These are phyloP conservation scores for Philaenus spumarius DNA, from an alignment of 1,140 invertebrate species.

Conservation along the genomic window DNA sequence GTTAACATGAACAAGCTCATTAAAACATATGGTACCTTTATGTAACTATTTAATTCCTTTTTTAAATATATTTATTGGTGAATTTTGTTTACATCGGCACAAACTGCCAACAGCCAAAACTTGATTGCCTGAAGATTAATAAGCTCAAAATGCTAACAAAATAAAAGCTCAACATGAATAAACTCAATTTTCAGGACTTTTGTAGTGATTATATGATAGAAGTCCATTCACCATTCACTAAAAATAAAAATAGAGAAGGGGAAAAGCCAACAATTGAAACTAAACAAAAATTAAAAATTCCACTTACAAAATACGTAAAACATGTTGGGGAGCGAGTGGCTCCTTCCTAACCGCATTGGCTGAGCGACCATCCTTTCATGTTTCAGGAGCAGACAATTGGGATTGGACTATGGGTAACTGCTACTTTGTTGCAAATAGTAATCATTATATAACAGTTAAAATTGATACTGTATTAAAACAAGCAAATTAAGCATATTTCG, in stretches of 20 bases:
- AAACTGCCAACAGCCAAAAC: not conserved
- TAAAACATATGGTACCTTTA: no score
- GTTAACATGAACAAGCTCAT: no score
- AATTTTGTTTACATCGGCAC: not conserved
- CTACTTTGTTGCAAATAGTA: no score
- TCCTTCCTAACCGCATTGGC: not conserved
- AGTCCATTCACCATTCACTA: conserved; percentile 5
- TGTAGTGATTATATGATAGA: not conserved
- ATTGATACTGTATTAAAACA: conserved; percentile 1
- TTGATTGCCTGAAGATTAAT: not conserved
- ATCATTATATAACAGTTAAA: conserved; percentile 1
- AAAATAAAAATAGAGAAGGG: conserved; percentile 1
- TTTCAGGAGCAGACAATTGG: not conserved
- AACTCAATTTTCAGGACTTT: not conserved
- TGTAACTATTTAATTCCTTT: no score
- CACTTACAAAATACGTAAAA: conserved; percentile 15
- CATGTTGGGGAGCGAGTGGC: conserved; percentile 1
- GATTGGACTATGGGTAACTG: not conserved
- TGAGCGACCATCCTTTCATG: not conserved
- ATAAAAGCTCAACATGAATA: not conserved
- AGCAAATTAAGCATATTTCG: conserved; percentile 11
- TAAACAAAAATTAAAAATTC: conserved; percentile 14
- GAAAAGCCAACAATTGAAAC: conserved; percentile 3
- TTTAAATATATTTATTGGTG: not conserved
- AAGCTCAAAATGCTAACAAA: not conserved